Base-by-base conservation (phyloP, 2,113 vertebrate species). In the Cynocephalus volans region DNA sequence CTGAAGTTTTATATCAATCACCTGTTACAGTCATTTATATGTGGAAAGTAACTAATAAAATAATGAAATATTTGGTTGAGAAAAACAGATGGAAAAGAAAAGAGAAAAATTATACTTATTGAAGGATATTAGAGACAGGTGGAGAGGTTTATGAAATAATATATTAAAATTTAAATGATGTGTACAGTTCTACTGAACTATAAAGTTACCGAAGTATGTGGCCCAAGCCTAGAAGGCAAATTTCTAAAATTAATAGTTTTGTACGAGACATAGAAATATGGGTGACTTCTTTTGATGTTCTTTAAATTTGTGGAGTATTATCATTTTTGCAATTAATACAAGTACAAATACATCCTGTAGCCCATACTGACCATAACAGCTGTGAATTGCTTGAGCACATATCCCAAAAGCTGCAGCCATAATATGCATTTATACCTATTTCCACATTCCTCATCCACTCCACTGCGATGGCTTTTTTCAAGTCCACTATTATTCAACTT, bases 241-340 rank as follows among this genome's bases (percentile, higher is more conserved):
- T 54, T 93, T 85, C 26, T 45, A 76, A 93, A 85, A 54, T 75
- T 62, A 54, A 54, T 65, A 65, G 26, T 64, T 69, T 92, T 84
- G 52, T 73, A 50, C 73, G 45, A 64, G 26, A 33, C 36, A 9
- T 31, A 8, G 50, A 28, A 76, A 56, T 58, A 67, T 73, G 60
- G 28, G 19, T 45, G 48, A 65, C 76, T 85, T 91, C 26, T 48
- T 52, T 77, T 33, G 65, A 65, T n/a, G 58, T 31, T 64, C 13
- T 65, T 45, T 77, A 56, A 56, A 45, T 48, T 76, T 76, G 23
- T 48, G 18, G 14, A 41, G 6, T 56, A 12, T 75, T 75, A 21
- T 86, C n/a, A 69, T 41, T 76, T 69, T 67, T 69, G 50, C 52
- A 93, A 50, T 15, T 69, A 87, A 87, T 87, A 21, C 31, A 93